Conservation (phyloP, 2,797 vertebrate species). For the Otolemur crassicaudatus region DNA sequence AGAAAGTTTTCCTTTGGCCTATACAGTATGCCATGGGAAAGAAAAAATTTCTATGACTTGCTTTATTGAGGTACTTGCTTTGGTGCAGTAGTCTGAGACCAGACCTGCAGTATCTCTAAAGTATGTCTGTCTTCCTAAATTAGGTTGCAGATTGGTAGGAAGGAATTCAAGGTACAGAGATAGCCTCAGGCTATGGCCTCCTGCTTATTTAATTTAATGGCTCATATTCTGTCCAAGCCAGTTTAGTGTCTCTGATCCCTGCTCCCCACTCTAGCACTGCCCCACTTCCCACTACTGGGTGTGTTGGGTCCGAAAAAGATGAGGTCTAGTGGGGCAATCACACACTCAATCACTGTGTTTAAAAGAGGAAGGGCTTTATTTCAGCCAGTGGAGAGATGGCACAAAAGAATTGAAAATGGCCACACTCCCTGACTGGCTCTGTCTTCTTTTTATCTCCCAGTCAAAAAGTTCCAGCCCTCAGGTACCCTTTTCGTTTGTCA, state of each 20-base stretch:
- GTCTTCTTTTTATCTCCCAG: too few species aligned
- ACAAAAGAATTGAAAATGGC: too few species aligned
- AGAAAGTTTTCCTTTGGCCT: background rate
- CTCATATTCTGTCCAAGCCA: background rate
- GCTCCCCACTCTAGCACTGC: background rate
- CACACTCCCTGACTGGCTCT: too few species aligned
- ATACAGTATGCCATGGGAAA: background rate
- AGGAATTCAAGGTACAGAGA: background rate
- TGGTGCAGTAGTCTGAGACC: background rate
- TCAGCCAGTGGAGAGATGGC: too few species aligned
- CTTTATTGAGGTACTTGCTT: background rate
- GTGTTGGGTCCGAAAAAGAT: too few species aligned
- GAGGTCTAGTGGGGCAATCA: too few species aligned
- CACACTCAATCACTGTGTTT: too few species aligned
- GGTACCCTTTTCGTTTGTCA: too few species aligned
- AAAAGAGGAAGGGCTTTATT: too few species aligned
- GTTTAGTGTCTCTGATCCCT: background rate
- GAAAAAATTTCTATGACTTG: background rate
- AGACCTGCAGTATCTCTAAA: background rate
- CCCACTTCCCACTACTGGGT: background rate
- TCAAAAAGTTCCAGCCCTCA: too few species aligned
- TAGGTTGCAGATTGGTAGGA: background rate
- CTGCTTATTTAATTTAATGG: background rate
- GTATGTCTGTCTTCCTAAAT: background rate
- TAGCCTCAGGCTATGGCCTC: background rate